Evolutionary conservation across 2,797 vertebrate species (phyloP).

Genomic region (Kryptopterus vitreolus): DNA sequence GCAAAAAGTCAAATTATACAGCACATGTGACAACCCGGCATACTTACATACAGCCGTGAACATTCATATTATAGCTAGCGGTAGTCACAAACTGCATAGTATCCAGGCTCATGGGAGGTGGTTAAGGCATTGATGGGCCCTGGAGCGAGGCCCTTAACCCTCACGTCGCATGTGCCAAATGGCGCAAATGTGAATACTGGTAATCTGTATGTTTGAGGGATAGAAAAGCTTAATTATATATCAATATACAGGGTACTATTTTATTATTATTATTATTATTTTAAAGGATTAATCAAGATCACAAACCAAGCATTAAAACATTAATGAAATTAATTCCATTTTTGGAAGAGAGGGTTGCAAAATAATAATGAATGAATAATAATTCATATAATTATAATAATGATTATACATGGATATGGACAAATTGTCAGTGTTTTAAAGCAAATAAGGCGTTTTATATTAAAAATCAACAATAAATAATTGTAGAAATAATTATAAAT

Average conservation of each 20-base stretch:
- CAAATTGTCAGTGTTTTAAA: no score
- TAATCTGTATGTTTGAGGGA: no score
- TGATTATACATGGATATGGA: no score
- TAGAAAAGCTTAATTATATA: no score
- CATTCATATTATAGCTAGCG: neutral
- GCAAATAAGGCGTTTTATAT: no score
- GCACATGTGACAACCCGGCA: neutral
- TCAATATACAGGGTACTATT: neutral
- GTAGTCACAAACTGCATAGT: no score
- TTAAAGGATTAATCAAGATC: constrained; percentile 2
- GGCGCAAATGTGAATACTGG: no score
- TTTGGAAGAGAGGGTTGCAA: neutral
- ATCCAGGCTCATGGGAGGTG: neutral
- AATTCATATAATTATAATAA: no score
- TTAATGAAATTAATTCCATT: constrained; percentile 19
- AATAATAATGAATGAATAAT: constrained; percentile 32
- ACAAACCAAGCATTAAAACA: constrained; percentile 10
- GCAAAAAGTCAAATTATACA: constrained; percentile 12
- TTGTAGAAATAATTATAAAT: constrained; percentile 46
- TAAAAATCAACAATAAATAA: constrained; percentile 21
- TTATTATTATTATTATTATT: neutral
- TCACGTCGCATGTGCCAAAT: no score
- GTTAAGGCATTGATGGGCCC: no score
- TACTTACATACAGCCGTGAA: neutral
- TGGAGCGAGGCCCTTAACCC: no score